These are phyloP conservation scores for Eristalis intricaria DNA, from an alignment of 2,888 invertebrate species.

Conservation along the genomic window DNA sequence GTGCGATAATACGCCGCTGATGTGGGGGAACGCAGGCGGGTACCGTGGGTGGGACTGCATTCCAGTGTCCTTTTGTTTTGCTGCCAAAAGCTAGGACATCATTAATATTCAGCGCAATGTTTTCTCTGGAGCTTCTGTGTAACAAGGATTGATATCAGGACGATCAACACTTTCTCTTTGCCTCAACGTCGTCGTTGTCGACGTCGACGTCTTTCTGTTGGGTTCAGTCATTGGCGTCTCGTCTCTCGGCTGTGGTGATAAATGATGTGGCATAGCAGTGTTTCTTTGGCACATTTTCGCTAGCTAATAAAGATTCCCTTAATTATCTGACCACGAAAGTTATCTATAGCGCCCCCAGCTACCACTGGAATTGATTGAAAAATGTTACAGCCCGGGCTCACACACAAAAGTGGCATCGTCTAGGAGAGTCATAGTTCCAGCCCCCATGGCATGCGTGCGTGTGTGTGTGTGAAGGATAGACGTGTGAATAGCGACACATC, in stretches of 20 bases:
- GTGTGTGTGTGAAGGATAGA: not conserved
- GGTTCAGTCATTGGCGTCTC: constrained; percentile 3
- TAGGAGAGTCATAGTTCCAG: too few relatives aligned
- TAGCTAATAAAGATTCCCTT: constrained; percentile 67
- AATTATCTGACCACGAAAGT: constrained; percentile 67
- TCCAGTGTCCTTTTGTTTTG: constrained; percentile 65
- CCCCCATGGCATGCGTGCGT: not conserved
- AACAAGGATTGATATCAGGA: constrained; percentile 72
- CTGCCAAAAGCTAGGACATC: constrained; percentile 71
- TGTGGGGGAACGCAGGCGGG: constrained; percentile 16
- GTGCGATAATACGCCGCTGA: constrained; percentile 65
- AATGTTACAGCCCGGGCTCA: constrained; percentile 21
- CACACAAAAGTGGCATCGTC: not conserved
- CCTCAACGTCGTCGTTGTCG: not conserved
- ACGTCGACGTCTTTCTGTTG: constrained; percentile 1
- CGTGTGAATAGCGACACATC: constrained; percentile 61
- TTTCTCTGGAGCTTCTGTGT: constrained; percentile 54
- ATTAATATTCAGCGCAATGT: constrained; percentile 69
- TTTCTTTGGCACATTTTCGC: constrained; percentile 59
- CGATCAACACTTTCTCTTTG: constrained; percentile 66
- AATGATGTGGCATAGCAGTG: constrained; percentile 56
- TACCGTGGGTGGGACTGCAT: constrained; percentile 47
- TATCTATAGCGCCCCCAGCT: constrained; percentile 29
- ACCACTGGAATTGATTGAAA: constrained; percentile 58
- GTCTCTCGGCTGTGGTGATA: constrained; percentile 51